These are phyloP conservation scores for Hemistola chrysoprasaria DNA, from an alignment of 2,888 invertebrate genomes.

Conservation along the genomic window DNA sequence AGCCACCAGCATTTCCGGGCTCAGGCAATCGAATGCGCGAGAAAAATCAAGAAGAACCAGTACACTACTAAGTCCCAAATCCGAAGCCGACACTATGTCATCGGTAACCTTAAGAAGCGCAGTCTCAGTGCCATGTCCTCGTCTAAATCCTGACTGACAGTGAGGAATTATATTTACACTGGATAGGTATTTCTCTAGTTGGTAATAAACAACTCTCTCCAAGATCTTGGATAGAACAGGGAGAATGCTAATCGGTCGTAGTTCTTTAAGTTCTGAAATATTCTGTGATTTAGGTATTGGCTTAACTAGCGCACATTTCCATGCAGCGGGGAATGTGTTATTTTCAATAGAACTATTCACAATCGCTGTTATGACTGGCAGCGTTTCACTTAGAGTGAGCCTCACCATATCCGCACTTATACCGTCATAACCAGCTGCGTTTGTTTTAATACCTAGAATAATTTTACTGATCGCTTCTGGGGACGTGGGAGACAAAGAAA, in stretches of 20 bases:
- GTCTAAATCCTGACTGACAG: slow-evolving; percentile 25
- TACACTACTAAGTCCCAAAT: slow-evolving; percentile 16
- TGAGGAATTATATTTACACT: slow-evolving; percentile 13
- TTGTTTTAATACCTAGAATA: too few species aligned
- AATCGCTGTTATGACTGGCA: too few species aligned
- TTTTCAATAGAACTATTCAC: neutral
- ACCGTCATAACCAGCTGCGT: too few species aligned
- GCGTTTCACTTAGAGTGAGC: too few species aligned
- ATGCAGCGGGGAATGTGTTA: slow-evolving; percentile 1
- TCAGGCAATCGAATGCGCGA: slow-evolving; percentile 25
- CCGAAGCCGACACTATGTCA: slow-evolving; percentile 19
- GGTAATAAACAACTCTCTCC: slow-evolving; percentile 1
- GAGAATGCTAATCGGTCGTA: slow-evolving; percentile 21
- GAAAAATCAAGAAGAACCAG: slow-evolving; percentile 25
- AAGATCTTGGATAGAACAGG: slow-evolving; percentile 14
- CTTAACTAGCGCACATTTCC: slow-evolving; percentile 5
- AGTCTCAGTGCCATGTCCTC: slow-evolving; percentile 15
- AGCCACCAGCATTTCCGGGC: slow-evolving; percentile 8
- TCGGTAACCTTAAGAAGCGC: slow-evolving; percentile 20
- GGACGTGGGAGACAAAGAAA: neutral
- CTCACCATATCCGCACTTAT: too few species aligned
- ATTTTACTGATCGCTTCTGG: neutral
- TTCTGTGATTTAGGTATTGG: slow-evolving; percentile 8
- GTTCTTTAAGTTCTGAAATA: slow-evolving; percentile 1
- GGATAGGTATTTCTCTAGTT: slow-evolving; percentile 10